Conservation (phyloP, 2,888 invertebrate genomes). For the Rhynchonema sp. region DNA sequence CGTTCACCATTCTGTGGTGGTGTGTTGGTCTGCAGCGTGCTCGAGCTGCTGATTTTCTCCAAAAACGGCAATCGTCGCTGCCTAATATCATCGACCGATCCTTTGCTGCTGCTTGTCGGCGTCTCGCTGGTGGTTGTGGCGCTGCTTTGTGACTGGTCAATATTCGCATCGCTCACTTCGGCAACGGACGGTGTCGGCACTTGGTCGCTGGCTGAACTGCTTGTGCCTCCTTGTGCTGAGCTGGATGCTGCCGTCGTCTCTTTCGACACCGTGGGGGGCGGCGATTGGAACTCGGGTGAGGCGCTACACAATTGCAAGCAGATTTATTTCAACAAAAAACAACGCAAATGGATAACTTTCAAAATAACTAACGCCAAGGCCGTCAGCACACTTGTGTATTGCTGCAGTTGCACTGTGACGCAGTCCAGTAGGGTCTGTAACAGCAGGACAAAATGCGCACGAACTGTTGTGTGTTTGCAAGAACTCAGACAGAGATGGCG, state of each 20-base stretch:
- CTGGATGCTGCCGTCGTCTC: background rate
- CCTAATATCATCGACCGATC: background rate
- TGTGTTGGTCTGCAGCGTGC: too few relatives aligned
- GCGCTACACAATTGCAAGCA: background rate
- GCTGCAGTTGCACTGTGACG: constrained; percentile 77
- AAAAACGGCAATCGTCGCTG: background rate
- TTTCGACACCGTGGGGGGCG: background rate
- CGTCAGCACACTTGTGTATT: constrained; percentile 40
- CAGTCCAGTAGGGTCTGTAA: constrained; percentile 78
- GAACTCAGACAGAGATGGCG: too few relatives aligned
- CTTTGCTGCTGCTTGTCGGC: background rate
- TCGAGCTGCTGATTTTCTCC: background rate
- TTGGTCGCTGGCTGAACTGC: too few relatives aligned
- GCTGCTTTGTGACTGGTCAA: too few relatives aligned
- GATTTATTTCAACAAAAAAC: background rate
- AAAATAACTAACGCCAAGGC: constrained; percentile 5
- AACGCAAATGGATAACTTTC: background rate
- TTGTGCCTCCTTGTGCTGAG: too few relatives aligned
- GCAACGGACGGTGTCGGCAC: background rate
- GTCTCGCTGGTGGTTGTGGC: background rate
- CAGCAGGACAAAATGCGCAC: too few relatives aligned
- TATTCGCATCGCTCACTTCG: background rate
- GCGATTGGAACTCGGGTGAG: background rate
- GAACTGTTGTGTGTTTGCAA: too few relatives aligned
- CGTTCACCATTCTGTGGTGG: too few relatives aligned